A percentile compares a stretch with the other conserved stretches of the same genome.
Evolutionary conservation across 2,113 vertebrate genomes (phyloP).

Genomic region (Lagopus muta): DNA sequence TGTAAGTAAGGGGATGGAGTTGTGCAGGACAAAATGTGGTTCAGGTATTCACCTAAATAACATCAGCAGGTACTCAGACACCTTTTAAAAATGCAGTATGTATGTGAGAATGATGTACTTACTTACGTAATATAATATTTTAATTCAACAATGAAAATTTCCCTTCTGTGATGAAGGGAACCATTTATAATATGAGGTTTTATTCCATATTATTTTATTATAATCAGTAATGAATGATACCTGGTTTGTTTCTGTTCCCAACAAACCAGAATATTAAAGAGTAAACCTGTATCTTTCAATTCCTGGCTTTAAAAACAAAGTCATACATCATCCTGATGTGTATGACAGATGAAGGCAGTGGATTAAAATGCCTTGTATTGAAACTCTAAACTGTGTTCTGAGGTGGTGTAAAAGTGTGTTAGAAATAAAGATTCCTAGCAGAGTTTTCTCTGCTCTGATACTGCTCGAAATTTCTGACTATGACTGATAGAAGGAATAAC

Average conservation of each 20-base stretch:
- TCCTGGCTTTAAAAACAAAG: not conserved
- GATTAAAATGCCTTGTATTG: not conserved
- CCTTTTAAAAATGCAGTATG: not conserved
- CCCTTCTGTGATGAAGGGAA: not conserved
- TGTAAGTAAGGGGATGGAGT: not conserved
- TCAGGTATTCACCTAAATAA: not conserved
- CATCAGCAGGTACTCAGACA: not conserved
- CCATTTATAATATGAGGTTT: not conserved
- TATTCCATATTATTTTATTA: not conserved
- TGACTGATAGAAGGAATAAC: not conserved
- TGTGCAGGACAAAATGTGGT: not conserved
- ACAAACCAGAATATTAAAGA: not conserved
- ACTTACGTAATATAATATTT: not conserved
- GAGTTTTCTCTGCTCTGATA: not conserved
- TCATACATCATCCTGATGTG: not conserved
- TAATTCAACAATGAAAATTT: not conserved
- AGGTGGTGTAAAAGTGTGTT: not conserved
- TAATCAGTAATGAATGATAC: not conserved
- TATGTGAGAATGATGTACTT: not conserved
- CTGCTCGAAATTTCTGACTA: not conserved
- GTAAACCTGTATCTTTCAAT: not conserved
- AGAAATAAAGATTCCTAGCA: not conserved
- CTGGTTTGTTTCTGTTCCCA: not conserved
- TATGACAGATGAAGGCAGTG: not conserved
- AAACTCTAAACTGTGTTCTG: not conserved